phyloP scores from a whole-genome alignment of 30 jellyfish, hydroid and myxozoan genomes.

The Haliclystus octoradiatus region DNA sequence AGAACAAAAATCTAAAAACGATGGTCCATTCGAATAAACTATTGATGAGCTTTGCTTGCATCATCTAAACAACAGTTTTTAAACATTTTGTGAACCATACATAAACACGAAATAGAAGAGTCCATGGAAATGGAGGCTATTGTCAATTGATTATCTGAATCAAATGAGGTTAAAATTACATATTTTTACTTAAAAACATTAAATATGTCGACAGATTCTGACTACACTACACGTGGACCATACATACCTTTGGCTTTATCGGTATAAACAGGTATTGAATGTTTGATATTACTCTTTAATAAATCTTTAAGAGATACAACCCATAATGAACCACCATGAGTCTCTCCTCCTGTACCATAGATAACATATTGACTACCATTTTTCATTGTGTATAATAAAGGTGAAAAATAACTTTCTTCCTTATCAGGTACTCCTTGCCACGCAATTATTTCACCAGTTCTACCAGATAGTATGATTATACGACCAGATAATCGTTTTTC shows the following conservation, averaged over 20 bases:
- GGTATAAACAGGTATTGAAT: constrained; percentile 15
- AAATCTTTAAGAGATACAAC: constrained; percentile 54
- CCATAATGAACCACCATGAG: constrained; percentile 63
- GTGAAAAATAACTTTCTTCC: constrained; percentile 76
- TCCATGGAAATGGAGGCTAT: too few species aligned
- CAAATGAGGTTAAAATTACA: too few species aligned
- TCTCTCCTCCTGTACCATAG: constrained; percentile 91
- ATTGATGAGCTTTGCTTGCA: too few species aligned
- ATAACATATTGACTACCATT: constrained; percentile 59
- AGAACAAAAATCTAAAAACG: too few species aligned
- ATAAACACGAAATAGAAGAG: too few species aligned
- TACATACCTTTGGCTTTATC: constrained; percentile 53
- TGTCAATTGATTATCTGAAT: too few species aligned
- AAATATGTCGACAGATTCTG: too few species aligned
- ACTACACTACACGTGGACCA: too few species aligned
- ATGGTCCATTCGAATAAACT: too few species aligned
- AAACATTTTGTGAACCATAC: too few species aligned
- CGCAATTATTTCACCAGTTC: constrained; percentile 41
- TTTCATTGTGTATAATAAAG: constrained; percentile 56
- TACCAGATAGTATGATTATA: constrained; percentile 57
- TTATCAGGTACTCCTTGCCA: constrained; percentile 60
- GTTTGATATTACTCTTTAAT: constrained; percentile 34
- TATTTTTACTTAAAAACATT: too few species aligned
- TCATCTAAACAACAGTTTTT: too few species aligned
- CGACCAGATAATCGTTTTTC: constrained; percentile 46